Percentiles rank a stretch among this genome's conserved stretches.
Evolutionary conservation across 1,140 invertebrate genomes (phyloP).

Genomic region (Andricus grossulariae): DNA sequence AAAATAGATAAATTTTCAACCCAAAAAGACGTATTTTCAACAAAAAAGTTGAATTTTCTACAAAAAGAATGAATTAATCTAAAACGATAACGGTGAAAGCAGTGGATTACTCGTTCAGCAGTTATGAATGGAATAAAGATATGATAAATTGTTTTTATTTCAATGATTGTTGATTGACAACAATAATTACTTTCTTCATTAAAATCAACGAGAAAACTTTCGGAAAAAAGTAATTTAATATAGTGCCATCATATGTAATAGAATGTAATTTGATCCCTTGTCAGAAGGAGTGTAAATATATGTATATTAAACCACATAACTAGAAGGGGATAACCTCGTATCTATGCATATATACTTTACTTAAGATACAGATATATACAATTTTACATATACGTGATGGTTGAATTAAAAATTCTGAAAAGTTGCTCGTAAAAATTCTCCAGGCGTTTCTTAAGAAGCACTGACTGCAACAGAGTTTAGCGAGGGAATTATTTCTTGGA

Average conservation of each 20-base stretch:
- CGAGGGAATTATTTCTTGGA: background rate
- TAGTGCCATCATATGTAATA: background rate
- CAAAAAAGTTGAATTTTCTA: too few relatives aligned
- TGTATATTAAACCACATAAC: background rate
- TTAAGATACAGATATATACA: background rate
- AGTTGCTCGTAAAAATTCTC: background rate
- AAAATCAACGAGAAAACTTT: background rate
- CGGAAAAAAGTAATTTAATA: too few relatives aligned
- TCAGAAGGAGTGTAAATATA: conserved; percentile 3
- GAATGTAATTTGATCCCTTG: conserved; percentile 8
- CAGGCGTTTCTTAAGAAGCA: background rate
- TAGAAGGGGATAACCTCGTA: conserved; percentile 17
- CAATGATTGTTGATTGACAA: background rate
- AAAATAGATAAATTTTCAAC: too few relatives aligned
- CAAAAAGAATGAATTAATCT: background rate
- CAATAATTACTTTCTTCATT: conserved; percentile 16
- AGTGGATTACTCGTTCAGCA: background rate
- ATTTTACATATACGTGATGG: background rate
- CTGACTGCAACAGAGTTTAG: background rate
- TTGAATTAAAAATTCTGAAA: background rate
- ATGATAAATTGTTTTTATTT: conserved; percentile 1
- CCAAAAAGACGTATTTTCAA: too few relatives aligned
- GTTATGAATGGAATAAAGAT: conserved; percentile 7
- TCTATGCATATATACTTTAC: background rate
- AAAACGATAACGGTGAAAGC: conserved; percentile 8